A percentile compares a stretch with the other conserved stretches of the same genome.
Evolutionary conservation across 2,113 vertebrate genomes (phyloP).

Genomic region (Lamprotornis superbus): DNA sequence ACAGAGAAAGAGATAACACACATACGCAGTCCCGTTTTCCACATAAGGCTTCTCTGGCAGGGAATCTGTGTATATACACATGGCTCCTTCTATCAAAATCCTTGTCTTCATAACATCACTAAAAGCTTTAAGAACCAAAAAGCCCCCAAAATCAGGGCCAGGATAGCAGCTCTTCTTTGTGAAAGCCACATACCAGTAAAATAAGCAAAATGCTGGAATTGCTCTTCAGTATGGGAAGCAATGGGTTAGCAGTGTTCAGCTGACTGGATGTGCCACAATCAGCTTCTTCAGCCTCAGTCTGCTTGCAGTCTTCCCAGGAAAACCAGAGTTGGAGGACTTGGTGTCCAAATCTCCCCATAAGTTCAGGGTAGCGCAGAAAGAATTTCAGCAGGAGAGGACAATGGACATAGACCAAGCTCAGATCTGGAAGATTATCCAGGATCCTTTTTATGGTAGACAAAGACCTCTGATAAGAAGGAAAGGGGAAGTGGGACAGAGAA

Average conservation of each 20-base stretch:
- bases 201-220: conserved; percentile 77
- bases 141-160: neutral
- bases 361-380: conserved; percentile 81
- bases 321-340: conserved; percentile 84
- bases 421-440: conserved; percentile 70
- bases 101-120: neutral
- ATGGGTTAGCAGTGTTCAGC: conserved; percentile 24
- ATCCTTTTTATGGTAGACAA: conserved; percentile 79
- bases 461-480: conserved; percentile 66
- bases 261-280: neutral
- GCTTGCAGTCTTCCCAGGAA: conserved; percentile 63
- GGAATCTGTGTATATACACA: neutral
- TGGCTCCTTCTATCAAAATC: neutral
- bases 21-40: neutral
- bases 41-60: neutral
- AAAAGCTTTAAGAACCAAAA: neutral
- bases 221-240: conserved; percentile 80
- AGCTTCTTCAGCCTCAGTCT: conserved; percentile 3
- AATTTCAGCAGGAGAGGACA: conserved; percentile 84
- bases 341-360: conserved; percentile 83
- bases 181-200: conserved; percentile 81
- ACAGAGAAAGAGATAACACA: neutral
- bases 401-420: conserved; percentile 81
- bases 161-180: neutral
- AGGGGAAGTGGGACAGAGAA: neutral